Evolutionary conservation across 2,797 vertebrate genomes (phyloP), one percentile per base, ranked within the genome.

Genomic region (Tympanoctomys barrerae): DNA sequence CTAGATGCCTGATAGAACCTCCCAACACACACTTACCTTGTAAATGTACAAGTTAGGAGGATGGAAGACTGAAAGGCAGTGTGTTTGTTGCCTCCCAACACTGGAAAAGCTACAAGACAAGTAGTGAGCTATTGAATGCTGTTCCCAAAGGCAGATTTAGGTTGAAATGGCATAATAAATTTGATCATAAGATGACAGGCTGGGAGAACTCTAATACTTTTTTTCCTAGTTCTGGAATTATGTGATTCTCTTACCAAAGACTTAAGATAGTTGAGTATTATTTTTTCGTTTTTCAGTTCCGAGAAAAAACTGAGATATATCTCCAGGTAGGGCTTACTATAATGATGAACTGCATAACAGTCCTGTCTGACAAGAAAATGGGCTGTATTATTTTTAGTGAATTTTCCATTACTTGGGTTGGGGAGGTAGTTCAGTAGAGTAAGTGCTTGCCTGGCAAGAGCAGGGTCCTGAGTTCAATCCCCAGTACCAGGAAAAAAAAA

Each of bases 141-240:
- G 61, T 59, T 80, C 26, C 36, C 49, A 46, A 73, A 24, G 62
- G 77, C 22, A 87, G 87, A 73, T 87, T 91, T 73, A 94, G n/a
- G 52, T 84, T 36, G 66, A 62, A 59, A 33, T 70, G 79, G 79
- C 61, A 2, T 73, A 42, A 94, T 0, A 26, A n/a, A 66, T 62
- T 85, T 39, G 64, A 81, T 21, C 66, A 62, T 70, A 78, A 89
- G 94, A 85, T 19, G n/a, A 80, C 2, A 57, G 42, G 39, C 19
- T 78, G 68, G n/a, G 84, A 90, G 14, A 13, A 59, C 8, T 89
- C 73, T 21, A 57, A 9, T 3, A 66, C 24, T 68, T 61, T 91
- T 68, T 68, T 39, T 39, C 39, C 14, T 49, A 79, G n/a, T 88
- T 92, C 83, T 92, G 78, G 59, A 80, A 81, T 68, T n/a, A 73